A percentile compares a stretch with the other conserved stretches of the same genome.
Conservation (phyloP, 2,888 invertebrate genomes). For the Nipponacmea schrenckii region DNA sequence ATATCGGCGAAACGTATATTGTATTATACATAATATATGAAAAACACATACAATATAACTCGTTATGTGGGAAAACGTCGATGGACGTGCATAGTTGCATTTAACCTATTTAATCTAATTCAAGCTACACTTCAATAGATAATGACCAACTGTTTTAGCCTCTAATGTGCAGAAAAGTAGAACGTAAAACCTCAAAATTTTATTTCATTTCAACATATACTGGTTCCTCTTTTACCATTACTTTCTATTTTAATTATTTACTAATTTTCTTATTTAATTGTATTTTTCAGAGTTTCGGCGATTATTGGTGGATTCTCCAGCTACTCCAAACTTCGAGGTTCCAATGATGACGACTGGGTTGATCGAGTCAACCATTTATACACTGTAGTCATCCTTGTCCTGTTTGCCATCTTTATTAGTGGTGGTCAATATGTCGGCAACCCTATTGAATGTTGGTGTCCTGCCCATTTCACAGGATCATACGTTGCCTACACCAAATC, state of each 20-base stretch:
- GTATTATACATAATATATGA: too few relatives aligned
- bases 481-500: slow-evolving; percentile 67
- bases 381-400: slow-evolving; percentile 53
- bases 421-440: slow-evolving; percentile 57
- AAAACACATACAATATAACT: too few relatives aligned
- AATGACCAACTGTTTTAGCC: neutral
- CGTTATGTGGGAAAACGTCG: too few relatives aligned
- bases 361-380: slow-evolving; percentile 57
- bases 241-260: too few relatives aligned
- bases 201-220: neutral
- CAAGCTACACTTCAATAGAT: too few relatives aligned
- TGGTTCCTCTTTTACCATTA: too few relatives aligned
- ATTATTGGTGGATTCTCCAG: slow-evolving; percentile 54
- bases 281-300: slow-evolving; percentile 45
- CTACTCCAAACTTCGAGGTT: slow-evolving; percentile 53
- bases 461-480: slow-evolving; percentile 58
- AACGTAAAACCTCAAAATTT: neutral
- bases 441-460: slow-evolving; percentile 61
- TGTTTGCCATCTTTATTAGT: slow-evolving; percentile 57
- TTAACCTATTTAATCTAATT: too few relatives aligned
- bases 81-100: too few relatives aligned
- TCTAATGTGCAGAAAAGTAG: neutral
- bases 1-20: too few relatives aligned
- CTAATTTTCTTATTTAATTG: neutral
- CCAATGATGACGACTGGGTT: slow-evolving; percentile 57